Evolutionary conservation across 2,797 vertebrate species (phyloP), one percentile per base, ranked within the genome.

Genomic region (Acrocephalus scirpaceus): DNA sequence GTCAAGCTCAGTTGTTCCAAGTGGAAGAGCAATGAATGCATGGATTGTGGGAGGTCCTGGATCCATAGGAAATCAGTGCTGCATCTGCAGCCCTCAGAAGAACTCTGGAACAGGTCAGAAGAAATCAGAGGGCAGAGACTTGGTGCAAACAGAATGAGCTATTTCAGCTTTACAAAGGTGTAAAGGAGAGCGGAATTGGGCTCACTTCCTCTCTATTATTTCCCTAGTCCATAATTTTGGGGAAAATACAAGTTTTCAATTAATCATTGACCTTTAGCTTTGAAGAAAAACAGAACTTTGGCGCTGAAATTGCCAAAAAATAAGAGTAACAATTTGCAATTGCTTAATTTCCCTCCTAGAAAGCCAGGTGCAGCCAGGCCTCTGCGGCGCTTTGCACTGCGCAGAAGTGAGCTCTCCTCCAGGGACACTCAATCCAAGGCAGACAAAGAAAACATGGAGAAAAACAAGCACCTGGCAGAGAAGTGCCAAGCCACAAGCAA

Each of bases 191-290:
- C 6, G 3, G 48, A 82, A 77, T 13, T 77, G 57, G 61, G 56
- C 88, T 88, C 42, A 1, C 56, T 75, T 76, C 89, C 62, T 90
- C 83, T 40, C 16, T 45, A 19, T 93, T 96, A 93, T 96, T 95
- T 85, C 86, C 56, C 25, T 45, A 64, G 75, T 42, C 73, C 66
- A 8, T 75, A 51, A 81, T 93, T 93, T 86, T 42, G 10, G 34
- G 71, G 38, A n/a, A 91, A 90, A 94, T 81, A 56, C 1, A 71
- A 76, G 77, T 81, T 91, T 92, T 56, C 23, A 73, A 81, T 91
- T 75, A 92, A 95, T 92, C 82, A 34, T 72, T 92, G 92, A 93
- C 95, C 90, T 97, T 96, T 84, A 95, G 54, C 83, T 94, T 90
- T 79, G 80, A 90, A 90, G 88, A 65, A 94, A 95, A 93, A 36